Percentiles rank a stretch among this genome's conserved stretches.
These are phyloP conservation scores for Gymnoscopelus microlampas DNA, from an alignment of 2,797 vertebrate species.

Conservation along the genomic window DNA sequence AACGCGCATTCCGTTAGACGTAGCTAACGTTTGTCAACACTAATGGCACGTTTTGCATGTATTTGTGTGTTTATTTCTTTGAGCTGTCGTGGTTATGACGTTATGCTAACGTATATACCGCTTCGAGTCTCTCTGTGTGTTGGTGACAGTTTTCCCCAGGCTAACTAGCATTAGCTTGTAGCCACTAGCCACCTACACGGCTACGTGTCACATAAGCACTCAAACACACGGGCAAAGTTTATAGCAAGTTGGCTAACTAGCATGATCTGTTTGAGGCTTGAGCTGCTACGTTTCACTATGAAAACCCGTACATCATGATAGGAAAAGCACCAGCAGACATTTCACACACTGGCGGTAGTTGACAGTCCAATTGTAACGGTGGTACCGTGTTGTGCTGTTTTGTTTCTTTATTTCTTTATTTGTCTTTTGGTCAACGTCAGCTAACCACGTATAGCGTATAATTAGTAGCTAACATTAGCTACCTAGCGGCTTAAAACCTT, in stretches of 20 bases:
- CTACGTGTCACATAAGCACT: slow-evolving; percentile 75
- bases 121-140: slow-evolving; percentile 51
- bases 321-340: no score
- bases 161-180: slow-evolving; percentile 51
- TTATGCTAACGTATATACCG: slow-evolving; percentile 4
- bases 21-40: no score
- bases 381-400: no score
- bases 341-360: no score
- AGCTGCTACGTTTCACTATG: neutral
- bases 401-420: no score
- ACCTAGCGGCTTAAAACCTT: slow-evolving; percentile 53
- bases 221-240: slow-evolving; percentile 70
- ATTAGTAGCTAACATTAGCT: slow-evolving; percentile 50
- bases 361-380: no score
- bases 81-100: slow-evolving; percentile 4
- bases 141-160: slow-evolving; percentile 41
- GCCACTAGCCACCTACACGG: slow-evolving; percentile 52
- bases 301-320: no score
- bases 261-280: slow-evolving; percentile 9
- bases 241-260: slow-evolving; percentile 80
- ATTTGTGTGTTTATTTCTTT: neutral
- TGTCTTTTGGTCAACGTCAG: no score
- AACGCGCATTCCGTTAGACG: no score
- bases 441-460: slow-evolving; percentile 43
- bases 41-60: neutral